phyloP scores from a whole-genome alignment of 2,888 invertebrate genomes.

The Galeruca laticollis region DNA sequence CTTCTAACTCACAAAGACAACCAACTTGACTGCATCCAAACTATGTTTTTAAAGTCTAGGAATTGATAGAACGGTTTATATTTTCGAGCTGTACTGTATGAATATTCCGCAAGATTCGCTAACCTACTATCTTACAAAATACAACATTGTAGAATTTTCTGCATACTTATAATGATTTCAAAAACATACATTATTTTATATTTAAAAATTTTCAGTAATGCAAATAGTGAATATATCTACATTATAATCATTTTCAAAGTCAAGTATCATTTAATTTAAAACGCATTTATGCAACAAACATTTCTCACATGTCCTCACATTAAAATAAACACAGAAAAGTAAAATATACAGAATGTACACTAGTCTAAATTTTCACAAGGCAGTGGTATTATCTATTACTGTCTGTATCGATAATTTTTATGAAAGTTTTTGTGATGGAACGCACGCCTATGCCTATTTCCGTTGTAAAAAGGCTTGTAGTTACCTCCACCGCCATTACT shows the following conservation, averaged over 20 bases:
- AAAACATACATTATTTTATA: background rate
- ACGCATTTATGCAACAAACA: constrained; percentile 12
- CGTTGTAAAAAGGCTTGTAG: constrained; percentile 60
- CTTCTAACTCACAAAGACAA: too few relatives aligned
- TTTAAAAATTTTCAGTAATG: background rate
- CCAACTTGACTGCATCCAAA: too few relatives aligned
- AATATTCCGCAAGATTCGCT: background rate
- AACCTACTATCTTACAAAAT: background rate
- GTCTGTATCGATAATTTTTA: constrained; percentile 63
- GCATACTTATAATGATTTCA: background rate
- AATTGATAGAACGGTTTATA: background rate
- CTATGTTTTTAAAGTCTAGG: too few relatives aligned
- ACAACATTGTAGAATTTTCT: background rate
- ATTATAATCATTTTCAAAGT: background rate
- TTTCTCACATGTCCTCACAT: constrained; percentile 22
- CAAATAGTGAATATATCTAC: background rate
- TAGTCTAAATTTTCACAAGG: constrained; percentile 26
- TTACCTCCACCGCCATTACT: constrained; percentile 53
- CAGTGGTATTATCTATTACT: constrained; percentile 53
- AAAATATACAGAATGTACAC: constrained; percentile 47
- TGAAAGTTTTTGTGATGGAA: constrained; percentile 63
- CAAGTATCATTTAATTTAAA: constrained; percentile 10
- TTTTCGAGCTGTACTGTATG: background rate
- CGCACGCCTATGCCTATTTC: constrained; percentile 59
- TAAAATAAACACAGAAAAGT: constrained; percentile 34